Percentiles rank a stretch among this genome's conserved stretches.
phyloP scores from a whole-genome alignment of 2,888 invertebrate genomes.

The Crioceris asparagi region DNA sequence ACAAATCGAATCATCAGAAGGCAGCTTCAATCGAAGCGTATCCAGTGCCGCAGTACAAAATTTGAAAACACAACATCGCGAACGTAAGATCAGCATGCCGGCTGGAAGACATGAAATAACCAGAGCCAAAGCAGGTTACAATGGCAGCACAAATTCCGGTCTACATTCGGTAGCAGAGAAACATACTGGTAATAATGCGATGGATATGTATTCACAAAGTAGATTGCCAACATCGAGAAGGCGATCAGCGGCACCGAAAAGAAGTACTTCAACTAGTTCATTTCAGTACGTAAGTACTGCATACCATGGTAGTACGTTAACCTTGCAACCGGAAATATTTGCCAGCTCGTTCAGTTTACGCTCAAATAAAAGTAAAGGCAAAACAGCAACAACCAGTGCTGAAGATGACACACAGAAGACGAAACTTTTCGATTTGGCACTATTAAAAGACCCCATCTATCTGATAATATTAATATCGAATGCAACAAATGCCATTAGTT shows the following conservation, averaged over 20 bases:
- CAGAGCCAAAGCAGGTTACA: conserved; percentile 27
- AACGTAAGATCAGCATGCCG: conserved; percentile 51
- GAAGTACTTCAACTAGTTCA: conserved; percentile 68
- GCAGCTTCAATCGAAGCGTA: conserved; percentile 53
- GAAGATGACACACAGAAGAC: conserved; percentile 34
- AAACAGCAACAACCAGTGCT: conserved; percentile 34
- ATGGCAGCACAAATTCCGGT: conserved; percentile 32
- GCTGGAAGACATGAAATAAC: conserved; percentile 37
- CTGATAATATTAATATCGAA: conserved; percentile 74
- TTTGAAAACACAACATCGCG: conserved; percentile 36
- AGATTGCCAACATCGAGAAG: conserved; percentile 23
- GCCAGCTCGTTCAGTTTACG: conserved; percentile 68
- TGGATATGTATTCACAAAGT: conserved; percentile 29
- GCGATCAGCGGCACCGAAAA: conserved; percentile 41
- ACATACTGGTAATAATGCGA: conserved; percentile 26
- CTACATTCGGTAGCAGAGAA: conserved; percentile 63
- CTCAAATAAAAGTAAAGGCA: conserved; percentile 45
- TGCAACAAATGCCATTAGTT: conserved; percentile 76
- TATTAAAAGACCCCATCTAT: conserved; percentile 70
- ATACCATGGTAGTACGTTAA: conserved; percentile 74
- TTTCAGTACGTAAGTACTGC: conserved; percentile 79
- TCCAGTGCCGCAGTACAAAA: conserved; percentile 60
- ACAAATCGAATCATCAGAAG: conserved; percentile 29
- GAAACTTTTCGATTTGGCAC: conserved; percentile 63
- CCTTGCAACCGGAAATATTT: conserved; percentile 66